These are phyloP conservation scores for Holacanthus passer DNA, from an alignment of 2,113 vertebrate genomes.

Conservation along the genomic window DNA sequence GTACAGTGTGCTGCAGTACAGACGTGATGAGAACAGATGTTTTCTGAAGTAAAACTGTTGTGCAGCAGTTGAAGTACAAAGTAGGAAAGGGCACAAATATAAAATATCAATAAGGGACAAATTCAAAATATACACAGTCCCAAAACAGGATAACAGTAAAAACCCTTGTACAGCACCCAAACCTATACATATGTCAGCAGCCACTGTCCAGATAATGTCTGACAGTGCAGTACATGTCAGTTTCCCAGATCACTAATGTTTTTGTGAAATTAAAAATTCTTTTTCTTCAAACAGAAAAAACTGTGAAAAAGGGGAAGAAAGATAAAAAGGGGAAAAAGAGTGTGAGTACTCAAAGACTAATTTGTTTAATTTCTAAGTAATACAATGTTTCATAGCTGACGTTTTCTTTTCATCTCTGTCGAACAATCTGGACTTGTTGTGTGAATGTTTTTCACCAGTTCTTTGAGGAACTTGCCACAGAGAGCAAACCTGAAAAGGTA, in stretches of 20 bases:
- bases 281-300: constrained; percentile 80
- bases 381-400: not conserved
- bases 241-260: not conserved
- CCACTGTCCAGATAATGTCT: not conserved
- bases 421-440: not conserved
- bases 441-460: constrained; percentile 81
- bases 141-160: not conserved
- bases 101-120: too few species aligned
- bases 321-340: constrained; percentile 93
- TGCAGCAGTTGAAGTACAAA: too few species aligned
- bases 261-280: not conserved
- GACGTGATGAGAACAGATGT: not conserved
- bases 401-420: not conserved
- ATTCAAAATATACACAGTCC: not conserved
- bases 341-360: constrained; percentile 78
- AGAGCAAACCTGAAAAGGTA: constrained; percentile 83
- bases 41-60: too few species aligned
- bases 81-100: not conserved
- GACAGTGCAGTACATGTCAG: too few species aligned
- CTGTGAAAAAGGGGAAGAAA: constrained; percentile 91
- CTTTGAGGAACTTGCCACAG: constrained; percentile 91
- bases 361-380: not conserved
- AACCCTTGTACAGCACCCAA: not conserved
- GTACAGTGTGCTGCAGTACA: not conserved
- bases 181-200: not conserved